Percentiles rank a stretch among this genome's conserved stretches.
Conservation (phyloP, 2,113 vertebrate genomes). For the Anser cygnoides region DNA sequence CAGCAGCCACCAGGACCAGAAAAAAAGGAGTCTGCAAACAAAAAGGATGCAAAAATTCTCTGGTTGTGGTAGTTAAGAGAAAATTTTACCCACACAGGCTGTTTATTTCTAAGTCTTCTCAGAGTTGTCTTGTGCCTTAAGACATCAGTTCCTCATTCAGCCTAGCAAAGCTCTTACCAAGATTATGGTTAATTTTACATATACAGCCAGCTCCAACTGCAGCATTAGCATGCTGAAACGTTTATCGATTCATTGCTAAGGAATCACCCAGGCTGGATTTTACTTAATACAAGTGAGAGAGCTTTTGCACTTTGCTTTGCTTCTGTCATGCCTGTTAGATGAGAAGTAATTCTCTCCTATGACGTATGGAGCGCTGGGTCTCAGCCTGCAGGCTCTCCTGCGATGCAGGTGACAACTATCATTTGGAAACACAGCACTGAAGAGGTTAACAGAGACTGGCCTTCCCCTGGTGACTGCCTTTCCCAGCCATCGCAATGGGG, state of each 20-base stretch:
- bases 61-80: not conserved
- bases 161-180: not conserved
- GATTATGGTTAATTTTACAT: not conserved
- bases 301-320: not conserved
- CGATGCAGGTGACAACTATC: not conserved
- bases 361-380: accelerated
- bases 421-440: not conserved
- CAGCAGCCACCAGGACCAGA: not conserved
- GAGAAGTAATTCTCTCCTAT: not conserved
- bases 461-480: not conserved
- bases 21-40: slow-evolving; percentile 11
- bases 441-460: not conserved
- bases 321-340: accelerated
- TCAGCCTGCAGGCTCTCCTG: not conserved
- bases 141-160: not conserved
- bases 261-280: not conserved
- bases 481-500: not conserved
- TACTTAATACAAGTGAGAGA: not conserved
- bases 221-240: not conserved
- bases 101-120: not conserved
- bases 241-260: not conserved
- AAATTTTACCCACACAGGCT: not conserved
- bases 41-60: not conserved
- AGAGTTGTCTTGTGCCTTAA: not conserved
- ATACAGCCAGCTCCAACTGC: not conserved